These are phyloP conservation scores for Cardinalis cardinalis DNA, from an alignment of 2,113 vertebrate species.

Conservation along the genomic window DNA sequence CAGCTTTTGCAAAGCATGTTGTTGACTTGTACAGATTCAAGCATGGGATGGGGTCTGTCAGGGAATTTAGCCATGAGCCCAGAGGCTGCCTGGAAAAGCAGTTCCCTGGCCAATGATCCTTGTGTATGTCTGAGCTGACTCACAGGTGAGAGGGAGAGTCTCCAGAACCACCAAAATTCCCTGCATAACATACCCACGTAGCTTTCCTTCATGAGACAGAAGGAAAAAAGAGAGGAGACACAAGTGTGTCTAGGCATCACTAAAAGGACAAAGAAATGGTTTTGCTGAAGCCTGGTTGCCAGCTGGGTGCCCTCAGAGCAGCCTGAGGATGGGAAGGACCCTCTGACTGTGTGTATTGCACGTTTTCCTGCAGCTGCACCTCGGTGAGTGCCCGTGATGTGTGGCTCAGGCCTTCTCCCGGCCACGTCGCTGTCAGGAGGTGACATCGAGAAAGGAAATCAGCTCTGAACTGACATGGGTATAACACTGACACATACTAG, in stretches of 20 bases:
- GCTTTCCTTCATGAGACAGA: neutral
- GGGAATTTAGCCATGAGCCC: neutral
- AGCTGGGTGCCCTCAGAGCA: neutral
- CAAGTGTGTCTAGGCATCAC: neutral
- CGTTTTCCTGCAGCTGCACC: neutral
- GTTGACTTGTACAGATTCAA: neutral
- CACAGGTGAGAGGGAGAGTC: neutral
- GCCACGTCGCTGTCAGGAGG: neutral
- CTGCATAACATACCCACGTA: neutral
- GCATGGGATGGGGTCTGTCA: neutral
- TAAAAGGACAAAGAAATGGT: neutral
- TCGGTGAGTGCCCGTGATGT: neutral
- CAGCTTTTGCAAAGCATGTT: conserved; percentile 12
- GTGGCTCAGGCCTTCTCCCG: neutral
- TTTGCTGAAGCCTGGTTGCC: neutral
- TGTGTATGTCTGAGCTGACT: neutral
- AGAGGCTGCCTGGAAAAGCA: neutral
- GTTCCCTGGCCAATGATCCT: neutral
- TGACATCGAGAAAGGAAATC: neutral
- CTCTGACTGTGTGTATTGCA: fast-evolving
- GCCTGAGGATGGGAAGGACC: neutral
- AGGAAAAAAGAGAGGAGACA: neutral
- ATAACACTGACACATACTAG: neutral
- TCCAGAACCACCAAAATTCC: neutral
- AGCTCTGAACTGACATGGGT: neutral